Evolutionary conservation across 1,140 invertebrate species (phyloP).

Genomic region (Ladona fulva): DNA sequence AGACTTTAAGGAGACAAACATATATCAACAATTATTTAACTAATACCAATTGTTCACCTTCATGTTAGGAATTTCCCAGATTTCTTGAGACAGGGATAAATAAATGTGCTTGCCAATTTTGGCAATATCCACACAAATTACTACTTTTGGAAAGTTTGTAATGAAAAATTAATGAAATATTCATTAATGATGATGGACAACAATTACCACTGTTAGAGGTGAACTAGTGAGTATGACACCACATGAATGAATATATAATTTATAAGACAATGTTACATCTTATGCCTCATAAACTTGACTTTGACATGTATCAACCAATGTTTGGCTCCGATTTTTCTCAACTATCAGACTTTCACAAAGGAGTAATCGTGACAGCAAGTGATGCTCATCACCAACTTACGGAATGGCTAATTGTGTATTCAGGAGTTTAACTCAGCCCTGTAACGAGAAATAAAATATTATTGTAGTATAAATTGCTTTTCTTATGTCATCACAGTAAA

Average conservation of each 20-base stretch:
- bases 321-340: not conserved
- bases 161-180: not conserved
- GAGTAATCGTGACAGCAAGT: not conserved
- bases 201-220: not conserved
- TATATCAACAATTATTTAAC: not conserved
- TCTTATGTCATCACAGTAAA: not conserved
- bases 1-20: not conserved
- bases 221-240: not conserved
- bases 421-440: not conserved
- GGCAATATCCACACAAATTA: not conserved
- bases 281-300: not conserved
- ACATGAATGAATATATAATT: not conserved
- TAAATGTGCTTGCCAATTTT: not conserved
- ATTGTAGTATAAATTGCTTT: not conserved
- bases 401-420: not conserved
- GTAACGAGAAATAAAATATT: not conserved
- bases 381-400: not conserved
- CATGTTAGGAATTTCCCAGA: not conserved
- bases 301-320: not conserved
- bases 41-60: not conserved
- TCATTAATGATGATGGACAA: too few species aligned
- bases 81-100: not conserved
- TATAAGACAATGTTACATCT: not conserved
- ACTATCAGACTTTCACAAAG: not conserved
- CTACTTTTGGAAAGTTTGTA: not conserved